Percentiles rank a stretch among this genome's conserved stretches.
These are phyloP conservation scores for Leucophora obtusa DNA, from an alignment of 2,888 invertebrate genomes.

Conservation along the genomic window DNA sequence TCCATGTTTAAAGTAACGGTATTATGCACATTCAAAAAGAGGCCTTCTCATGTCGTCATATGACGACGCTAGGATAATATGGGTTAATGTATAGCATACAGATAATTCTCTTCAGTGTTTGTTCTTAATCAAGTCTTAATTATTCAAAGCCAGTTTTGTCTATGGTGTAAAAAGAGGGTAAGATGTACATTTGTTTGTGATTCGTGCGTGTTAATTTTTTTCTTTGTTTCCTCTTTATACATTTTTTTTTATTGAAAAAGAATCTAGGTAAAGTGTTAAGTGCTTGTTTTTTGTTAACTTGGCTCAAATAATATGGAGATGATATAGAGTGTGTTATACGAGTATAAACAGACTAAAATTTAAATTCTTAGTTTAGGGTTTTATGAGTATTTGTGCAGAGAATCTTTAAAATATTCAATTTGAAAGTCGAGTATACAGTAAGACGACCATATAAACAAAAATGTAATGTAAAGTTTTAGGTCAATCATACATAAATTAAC, in stretches of 20 bases:
- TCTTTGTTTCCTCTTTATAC: not conserved
- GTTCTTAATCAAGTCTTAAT: no score
- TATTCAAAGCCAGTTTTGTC: no score
- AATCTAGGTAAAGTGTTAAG: slow-evolving; percentile 24
- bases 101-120: no score
- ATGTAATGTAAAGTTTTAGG: slow-evolving; percentile 43
- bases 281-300: not conserved
- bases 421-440: not conserved
- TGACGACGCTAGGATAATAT: no score
- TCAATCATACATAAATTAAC: slow-evolving; percentile 52
- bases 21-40: no score
- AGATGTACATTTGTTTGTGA: not conserved
- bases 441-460: not conserved
- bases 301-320: no score
- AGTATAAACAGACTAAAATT: not conserved
- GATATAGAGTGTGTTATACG: not conserved
- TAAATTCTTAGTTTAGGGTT: not conserved
- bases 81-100: no score
- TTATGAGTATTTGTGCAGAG: not conserved
- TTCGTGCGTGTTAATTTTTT: slow-evolving; percentile 14
- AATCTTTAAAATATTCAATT: not conserved
- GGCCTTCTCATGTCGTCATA: no score
- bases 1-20: no score
- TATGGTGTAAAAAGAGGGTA: not conserved
- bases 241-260: slow-evolving; percentile 1